These are phyloP conservation scores for Eupeodes luniger DNA, from an alignment of 2,888 invertebrate genomes.

Conservation along the genomic window DNA sequence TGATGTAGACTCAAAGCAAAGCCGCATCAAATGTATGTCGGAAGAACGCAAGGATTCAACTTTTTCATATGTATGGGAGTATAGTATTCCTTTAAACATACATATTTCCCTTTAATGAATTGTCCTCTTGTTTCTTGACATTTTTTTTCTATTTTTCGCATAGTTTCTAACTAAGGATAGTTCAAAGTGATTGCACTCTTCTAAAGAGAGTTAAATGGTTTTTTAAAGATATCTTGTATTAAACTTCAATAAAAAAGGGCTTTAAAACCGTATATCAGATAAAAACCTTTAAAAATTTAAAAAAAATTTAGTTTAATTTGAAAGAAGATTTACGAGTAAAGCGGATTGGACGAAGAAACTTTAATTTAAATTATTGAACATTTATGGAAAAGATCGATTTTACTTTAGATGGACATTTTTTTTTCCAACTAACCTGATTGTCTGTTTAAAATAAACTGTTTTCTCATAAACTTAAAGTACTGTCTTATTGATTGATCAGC, in stretches of 20 bases:
- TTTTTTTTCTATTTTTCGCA: not conserved
- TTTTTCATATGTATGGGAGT: not conserved
- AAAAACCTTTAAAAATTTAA: not conserved
- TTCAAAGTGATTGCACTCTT: conserved; percentile 30
- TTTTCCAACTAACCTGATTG: too few relatives aligned
- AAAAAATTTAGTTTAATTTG: not conserved
- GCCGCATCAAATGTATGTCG: conserved; percentile 31
- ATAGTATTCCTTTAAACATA: conserved; percentile 5
- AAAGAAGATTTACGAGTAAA: too few relatives aligned
- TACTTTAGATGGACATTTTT: too few relatives aligned
- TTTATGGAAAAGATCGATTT: too few relatives aligned
- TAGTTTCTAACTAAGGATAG: not conserved
- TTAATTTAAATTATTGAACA: too few relatives aligned
- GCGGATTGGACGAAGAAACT: too few relatives aligned
- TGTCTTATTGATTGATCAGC: too few relatives aligned
- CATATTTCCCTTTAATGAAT: conserved; percentile 32
- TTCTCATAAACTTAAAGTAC: too few relatives aligned
- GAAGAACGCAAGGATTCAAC: not conserved
- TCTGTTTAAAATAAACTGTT: too few relatives aligned
- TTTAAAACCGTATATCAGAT: not conserved
- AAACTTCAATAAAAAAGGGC: not conserved
- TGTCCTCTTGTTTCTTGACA: conserved; percentile 8
- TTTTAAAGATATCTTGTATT: conserved; percentile 12
- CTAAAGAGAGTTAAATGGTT: conserved; percentile 7
- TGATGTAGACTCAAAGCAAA: conserved; percentile 24